Evolutionary conservation across 2,888 invertebrate genomes (phyloP), one percentile per base, ranked within the genome.

Genomic region (Limenitis camilla): DNA sequence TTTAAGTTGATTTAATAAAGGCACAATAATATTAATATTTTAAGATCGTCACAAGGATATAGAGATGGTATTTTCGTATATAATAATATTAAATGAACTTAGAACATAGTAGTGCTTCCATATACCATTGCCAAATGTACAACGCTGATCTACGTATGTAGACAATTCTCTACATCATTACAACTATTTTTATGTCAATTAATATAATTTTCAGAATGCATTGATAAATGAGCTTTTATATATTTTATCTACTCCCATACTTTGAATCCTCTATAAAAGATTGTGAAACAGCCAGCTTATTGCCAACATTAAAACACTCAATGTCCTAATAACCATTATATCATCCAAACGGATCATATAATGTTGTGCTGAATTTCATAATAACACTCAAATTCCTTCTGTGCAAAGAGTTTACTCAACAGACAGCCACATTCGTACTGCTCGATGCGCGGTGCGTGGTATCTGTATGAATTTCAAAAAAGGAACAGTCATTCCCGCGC

Each of bases 21-120:
- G 47, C 52, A 49, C 40, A 49, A 49, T 49, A 49, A 44, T 40
- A 27, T 41, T 46, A 50, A 10, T 28, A 30, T 48, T 48, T 48
- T 33, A 48, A 33, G 35, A 40, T 48, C 39, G 43, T 48, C 47
- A 33, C 35, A 45, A 32, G 6, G 42, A 44, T 51, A 52, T 53
- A 47, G 38, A 38, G 30, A 45, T 46, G 42, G 40, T 52, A 10
- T 52, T 49, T 54, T 52, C 63, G 55, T 58, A 64, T 36, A 48
- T 45, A 55, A 38, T 50, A 53, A 46, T 53, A 38, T 51, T 52
- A 53, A 45, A 63, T 68, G 51, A 64, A 64, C 40, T 61, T 63
- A 64, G 19, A 19, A 19, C 3, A 62, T 62, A 59, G 62, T 72
- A 77, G 79, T 70, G 79, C 81, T 81, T 81, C 80, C 79, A 76